Conservation (phyloP, 1,140 invertebrate species). For the Drosophila busckii region DNA sequence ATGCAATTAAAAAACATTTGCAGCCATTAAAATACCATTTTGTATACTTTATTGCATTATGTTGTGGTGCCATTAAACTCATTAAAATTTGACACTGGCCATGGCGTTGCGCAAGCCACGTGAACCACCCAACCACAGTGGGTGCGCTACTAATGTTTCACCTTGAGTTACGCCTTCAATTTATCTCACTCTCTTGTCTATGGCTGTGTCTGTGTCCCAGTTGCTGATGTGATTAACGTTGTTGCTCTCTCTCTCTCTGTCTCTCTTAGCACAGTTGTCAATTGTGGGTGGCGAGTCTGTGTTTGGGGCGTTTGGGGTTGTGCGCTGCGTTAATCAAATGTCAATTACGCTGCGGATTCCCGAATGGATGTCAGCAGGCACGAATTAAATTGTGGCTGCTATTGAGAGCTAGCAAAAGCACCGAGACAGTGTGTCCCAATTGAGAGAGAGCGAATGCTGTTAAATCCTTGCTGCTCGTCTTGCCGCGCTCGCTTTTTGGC, state of each 20-base stretch:
- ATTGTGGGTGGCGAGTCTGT: not conserved
- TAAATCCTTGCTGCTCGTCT: too few relatives aligned
- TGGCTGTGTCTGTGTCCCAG: constrained; percentile 3
- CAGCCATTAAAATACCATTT: constrained; percentile 63
- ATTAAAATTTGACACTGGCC: constrained; percentile 53
- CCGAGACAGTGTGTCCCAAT: too few relatives aligned
- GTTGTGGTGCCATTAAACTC: constrained; percentile 57
- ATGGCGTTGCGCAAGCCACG: constrained; percentile 10
- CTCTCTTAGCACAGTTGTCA: constrained; percentile 29
- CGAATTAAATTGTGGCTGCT: not conserved
- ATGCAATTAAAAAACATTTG: constrained; percentile 63
- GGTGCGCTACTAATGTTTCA: constrained; percentile 13
- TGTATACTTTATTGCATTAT: constrained; percentile 55
- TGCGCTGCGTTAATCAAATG: constrained; percentile 67
- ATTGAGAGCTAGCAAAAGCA: not conserved
- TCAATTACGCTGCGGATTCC: constrained; percentile 63
- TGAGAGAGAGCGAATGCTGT: too few relatives aligned
- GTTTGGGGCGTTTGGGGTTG: not conserved
- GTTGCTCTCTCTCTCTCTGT: too few relatives aligned
- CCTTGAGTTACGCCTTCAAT: constrained; percentile 39
- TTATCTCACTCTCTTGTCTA: constrained; percentile 43
- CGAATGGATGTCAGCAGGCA: constrained; percentile 29
- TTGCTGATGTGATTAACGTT: constrained; percentile 39
- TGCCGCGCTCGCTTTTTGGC: too few relatives aligned
- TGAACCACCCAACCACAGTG: constrained; percentile 21